Conservation (phyloP, 2,797 vertebrate species). For the Diceros bicornis region DNA sequence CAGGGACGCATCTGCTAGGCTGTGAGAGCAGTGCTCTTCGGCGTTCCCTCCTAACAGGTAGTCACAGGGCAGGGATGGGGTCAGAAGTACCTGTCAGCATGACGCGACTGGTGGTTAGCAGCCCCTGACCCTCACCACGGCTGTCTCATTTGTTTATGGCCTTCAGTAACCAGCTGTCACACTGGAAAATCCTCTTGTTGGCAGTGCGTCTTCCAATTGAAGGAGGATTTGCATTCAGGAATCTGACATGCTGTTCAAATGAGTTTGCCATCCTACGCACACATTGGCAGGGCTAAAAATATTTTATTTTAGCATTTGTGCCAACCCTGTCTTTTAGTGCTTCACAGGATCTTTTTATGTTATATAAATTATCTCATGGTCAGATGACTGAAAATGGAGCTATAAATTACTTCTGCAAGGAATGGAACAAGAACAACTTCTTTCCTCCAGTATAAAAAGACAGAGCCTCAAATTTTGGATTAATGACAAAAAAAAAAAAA, state of each 20-base stretch:
- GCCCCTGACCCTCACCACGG: neutral
- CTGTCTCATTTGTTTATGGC: neutral
- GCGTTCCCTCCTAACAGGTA: neutral
- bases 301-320: constrained; percentile 64
- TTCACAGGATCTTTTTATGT: constrained; percentile 67
- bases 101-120: neutral
- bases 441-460: constrained; percentile 37
- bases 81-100: neutral
- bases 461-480: constrained; percentile 37
- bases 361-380: constrained; percentile 62
- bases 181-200: neutral
- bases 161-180: neutral
- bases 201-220: neutral
- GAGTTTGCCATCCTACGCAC: constrained; percentile 33
- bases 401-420: constrained; percentile 70
- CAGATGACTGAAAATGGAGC: constrained; percentile 70
- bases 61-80: neutral
- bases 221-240: neutral
- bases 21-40: too few relatives aligned
- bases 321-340: constrained; percentile 43
- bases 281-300: constrained; percentile 68
- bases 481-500: constrained; percentile 49
- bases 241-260: neutral
- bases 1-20: neutral
- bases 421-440: constrained; percentile 39